Conservation (phyloP, 2,113 vertebrate genomes). For the Stomatorhinus ivindoensis region DNA sequence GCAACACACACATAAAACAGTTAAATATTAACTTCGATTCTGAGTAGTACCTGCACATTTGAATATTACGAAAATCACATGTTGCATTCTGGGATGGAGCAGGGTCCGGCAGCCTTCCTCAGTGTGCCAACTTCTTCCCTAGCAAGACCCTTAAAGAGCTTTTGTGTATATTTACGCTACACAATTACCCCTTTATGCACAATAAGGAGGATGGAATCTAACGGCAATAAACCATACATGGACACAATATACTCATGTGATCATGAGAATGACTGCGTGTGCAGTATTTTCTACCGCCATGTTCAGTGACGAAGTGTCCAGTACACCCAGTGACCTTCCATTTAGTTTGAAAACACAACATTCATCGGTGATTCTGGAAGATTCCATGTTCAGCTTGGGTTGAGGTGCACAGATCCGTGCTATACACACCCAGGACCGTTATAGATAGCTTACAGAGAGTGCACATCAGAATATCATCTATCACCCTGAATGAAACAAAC, state of each 20-base stretch:
- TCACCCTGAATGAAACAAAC: background rate
- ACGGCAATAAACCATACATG: background rate
- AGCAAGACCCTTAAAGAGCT: background rate
- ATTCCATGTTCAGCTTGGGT: background rate
- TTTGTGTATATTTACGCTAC: background rate
- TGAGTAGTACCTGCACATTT: background rate
- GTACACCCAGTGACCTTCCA: background rate
- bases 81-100: background rate
- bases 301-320: background rate
- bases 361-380: background rate
- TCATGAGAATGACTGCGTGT: background rate
- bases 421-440: background rate
- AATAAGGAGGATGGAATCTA: background rate
- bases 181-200: background rate
- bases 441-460: background rate
- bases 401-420: background rate
- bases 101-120: background rate
- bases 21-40: background rate
- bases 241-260: background rate
- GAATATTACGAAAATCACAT: background rate
- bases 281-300: background rate
- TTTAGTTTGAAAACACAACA: background rate
- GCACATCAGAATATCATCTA: background rate
- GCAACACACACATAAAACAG: background rate
- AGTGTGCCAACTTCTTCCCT: background rate